These are phyloP conservation scores for Acanthurus leucopareius DNA, from an alignment of 2,797 vertebrate species.

Conservation along the genomic window DNA sequence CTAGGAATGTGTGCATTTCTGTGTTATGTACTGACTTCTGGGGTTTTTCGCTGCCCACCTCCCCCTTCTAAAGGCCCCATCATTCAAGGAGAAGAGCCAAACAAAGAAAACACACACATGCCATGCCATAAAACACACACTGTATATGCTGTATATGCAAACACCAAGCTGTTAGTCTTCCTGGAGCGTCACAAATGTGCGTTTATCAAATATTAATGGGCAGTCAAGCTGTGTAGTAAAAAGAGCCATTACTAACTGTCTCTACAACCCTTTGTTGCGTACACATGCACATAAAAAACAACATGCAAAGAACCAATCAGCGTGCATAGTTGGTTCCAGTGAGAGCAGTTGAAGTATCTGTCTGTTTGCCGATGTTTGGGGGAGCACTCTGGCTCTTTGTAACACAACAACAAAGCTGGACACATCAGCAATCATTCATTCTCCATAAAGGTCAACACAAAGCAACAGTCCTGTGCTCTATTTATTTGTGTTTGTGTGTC, in stretches of 20 bases:
- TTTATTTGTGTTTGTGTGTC: constrained; percentile 7
- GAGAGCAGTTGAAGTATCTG: constrained; percentile 25
- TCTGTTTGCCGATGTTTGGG: constrained; percentile 26
- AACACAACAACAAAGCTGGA: constrained; percentile 45
- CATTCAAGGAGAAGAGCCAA: constrained; percentile 51
- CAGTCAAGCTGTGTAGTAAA: constrained; percentile 61
- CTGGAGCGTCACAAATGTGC: constrained; percentile 49
- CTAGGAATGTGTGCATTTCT: constrained; percentile 8
- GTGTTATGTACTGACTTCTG: constrained; percentile 23
- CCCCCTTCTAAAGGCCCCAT: constrained; percentile 42
- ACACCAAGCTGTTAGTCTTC: constrained; percentile 35
- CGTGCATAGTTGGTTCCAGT: constrained; percentile 11
- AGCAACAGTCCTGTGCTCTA: not conserved
- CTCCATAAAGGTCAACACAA: constrained; percentile 64
- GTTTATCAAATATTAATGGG: constrained; percentile 74
- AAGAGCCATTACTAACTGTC: constrained; percentile 61
- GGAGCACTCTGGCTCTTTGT: constrained; percentile 23
- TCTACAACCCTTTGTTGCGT: constrained; percentile 4
- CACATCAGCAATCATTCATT: constrained; percentile 29
- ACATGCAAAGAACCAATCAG: not conserved
- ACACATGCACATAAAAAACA: constrained; percentile 8
- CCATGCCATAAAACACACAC: constrained; percentile 14
- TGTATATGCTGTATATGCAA: not conserved
- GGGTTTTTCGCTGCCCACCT: constrained; percentile 19
- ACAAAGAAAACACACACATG: constrained; percentile 62